Percentiles rank a stretch among this genome's conserved stretches.
These are phyloP conservation scores for Dyspetes luteomarginatus DNA, from an alignment of 2,888 invertebrate genomes.

Conservation along the genomic window DNA sequence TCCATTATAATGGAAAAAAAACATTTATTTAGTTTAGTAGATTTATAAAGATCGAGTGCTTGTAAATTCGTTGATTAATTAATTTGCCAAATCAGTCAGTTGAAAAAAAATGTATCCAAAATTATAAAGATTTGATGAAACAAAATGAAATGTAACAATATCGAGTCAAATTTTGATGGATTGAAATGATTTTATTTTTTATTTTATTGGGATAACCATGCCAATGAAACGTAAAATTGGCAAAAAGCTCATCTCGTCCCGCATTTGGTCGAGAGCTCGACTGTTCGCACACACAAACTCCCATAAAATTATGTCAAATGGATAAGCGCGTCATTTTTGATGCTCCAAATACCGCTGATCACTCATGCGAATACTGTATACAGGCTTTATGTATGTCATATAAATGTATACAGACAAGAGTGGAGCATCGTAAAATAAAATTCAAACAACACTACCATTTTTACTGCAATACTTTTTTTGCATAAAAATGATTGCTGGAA, in stretches of 20 bases:
- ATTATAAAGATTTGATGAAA: too few relatives aligned
- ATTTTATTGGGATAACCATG: not conserved
- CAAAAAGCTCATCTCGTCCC: not conserved
- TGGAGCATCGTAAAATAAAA: not conserved
- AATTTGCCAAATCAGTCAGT: too few relatives aligned
- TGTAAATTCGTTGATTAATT: too few relatives aligned
- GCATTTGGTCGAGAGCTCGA: not conserved
- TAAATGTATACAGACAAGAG: not conserved
- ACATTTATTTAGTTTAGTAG: too few relatives aligned
- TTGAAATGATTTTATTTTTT: too few relatives aligned
- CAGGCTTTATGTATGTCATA: not conserved
- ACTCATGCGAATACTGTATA: conserved; percentile 12
- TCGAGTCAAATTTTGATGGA: too few relatives aligned
- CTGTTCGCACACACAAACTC: not conserved
- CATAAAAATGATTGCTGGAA: not conserved
- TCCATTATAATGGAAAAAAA: too few relatives aligned
- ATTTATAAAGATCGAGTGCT: too few relatives aligned
- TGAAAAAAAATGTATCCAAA: too few relatives aligned
- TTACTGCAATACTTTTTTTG: not conserved
- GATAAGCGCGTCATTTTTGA: conserved; percentile 12
- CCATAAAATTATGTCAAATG: not conserved
- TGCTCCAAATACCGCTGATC: conserved; percentile 22
- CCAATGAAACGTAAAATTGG: not conserved
- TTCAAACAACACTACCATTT: not conserved
- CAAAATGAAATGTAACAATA: too few relatives aligned